Base-by-base conservation (phyloP, 2,888 invertebrate genomes). In the Caenorhabditis wallacei region DNA sequence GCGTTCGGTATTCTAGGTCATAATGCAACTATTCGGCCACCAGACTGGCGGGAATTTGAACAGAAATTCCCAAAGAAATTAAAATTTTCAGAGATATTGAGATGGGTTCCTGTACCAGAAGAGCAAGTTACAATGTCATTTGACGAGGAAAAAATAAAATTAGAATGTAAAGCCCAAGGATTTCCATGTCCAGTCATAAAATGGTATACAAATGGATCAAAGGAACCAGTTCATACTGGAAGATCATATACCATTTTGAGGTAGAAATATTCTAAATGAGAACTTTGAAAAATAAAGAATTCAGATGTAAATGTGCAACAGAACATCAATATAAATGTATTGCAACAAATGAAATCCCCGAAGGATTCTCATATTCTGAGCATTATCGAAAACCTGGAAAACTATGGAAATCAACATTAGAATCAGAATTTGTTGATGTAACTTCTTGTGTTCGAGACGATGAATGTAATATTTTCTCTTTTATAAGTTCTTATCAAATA, bases 161-260 rank as follows among this genome's bases (percentile, higher is more conserved):
- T 90, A 18, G 86, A 88, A 53, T 92, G 92, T 18, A 87, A 90
- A 64, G 93, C 92, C 1, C 89, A 86, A 30, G 92, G 92, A 1
- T 92, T 92, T 54, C 93, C 93, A 1, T 91, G 90, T 63, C 92
- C 93, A 3, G 84, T 88, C 5, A 92, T 90, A 79, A 90, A 92
- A 84, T 93, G 93, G 93, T 80, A 85, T 59, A 87, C 85, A 51
- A 85, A 61, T 20, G 20, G 30, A 7, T 76, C 75, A 7, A 68
- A 64, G 11, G 71, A 68, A 1, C 53, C 76, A 7, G 61, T 76
- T 7, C 68, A 76, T 20, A 43, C 30, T n/a, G 76, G 76, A 18
- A 68, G 48, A 20, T n/a, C 30, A 0, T 69, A 40, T 26, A 30
- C 30, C 18, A 7, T 76, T 18, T 18, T 76, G n/a, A 68, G 53